phyloP scores from a whole-genome alignment of 2,113 vertebrate genomes.

The Hyperoodon ampullatus region DNA sequence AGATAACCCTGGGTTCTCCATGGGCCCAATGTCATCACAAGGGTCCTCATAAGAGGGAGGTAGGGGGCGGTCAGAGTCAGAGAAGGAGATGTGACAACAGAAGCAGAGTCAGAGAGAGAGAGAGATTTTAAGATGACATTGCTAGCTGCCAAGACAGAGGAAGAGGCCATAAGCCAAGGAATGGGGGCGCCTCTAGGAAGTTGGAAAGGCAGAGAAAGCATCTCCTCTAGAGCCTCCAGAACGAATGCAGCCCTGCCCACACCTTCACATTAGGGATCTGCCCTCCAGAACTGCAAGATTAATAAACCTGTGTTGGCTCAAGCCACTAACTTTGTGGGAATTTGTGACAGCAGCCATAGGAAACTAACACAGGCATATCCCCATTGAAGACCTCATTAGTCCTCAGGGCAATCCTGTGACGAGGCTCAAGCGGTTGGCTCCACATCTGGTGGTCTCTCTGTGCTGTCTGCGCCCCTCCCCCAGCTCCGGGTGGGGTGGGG shows the following conservation, averaged over 20 bases:
- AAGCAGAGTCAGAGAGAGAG: too few relatives aligned
- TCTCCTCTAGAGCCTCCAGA: neutral
- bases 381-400: fast-evolving
- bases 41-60: neutral
- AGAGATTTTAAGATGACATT: fast-evolving
- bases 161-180: too few relatives aligned
- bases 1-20: neutral
- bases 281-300: too few relatives aligned
- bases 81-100: neutral
- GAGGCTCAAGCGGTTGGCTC: neutral
- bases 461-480: neutral
- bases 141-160: too few relatives aligned
- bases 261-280: neutral
- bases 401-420: neutral
- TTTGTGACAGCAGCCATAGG: too few relatives aligned
- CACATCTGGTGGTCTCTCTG: fast-evolving
- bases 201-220: neutral
- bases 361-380: neutral
- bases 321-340: neutral
- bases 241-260: neutral
- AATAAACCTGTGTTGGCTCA: neutral
- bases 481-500: too few relatives aligned
- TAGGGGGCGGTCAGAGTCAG: neutral
- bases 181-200: too few relatives aligned
- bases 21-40: neutral